Conservation (phyloP, 2,113 vertebrate species). For the Arothron firmamentum region DNA sequence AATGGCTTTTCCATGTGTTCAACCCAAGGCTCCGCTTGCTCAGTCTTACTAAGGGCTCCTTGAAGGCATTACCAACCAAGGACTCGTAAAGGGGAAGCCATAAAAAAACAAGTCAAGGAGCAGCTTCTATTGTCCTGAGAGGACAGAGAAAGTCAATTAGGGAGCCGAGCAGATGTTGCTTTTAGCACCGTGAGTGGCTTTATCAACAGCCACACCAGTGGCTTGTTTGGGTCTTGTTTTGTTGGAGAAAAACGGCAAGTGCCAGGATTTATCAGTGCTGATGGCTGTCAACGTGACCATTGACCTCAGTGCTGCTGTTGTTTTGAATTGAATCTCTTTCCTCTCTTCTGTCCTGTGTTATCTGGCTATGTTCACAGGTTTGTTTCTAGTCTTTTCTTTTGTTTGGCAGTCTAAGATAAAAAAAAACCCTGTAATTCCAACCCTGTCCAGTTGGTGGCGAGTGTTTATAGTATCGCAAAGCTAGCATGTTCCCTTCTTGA, state of each 20-base stretch:
- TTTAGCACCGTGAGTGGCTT: constrained; percentile 13
- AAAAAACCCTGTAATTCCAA: too few species aligned
- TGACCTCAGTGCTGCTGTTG: constrained; percentile 27
- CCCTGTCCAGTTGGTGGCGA: too few species aligned
- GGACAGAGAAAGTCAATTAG: constrained; percentile 60
- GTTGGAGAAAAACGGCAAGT: neutral
- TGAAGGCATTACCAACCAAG: constrained; percentile 50
- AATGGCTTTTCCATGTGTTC: constrained; percentile 30
- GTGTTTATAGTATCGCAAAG: too few species aligned
- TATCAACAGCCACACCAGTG: constrained; percentile 16
- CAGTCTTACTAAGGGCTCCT: constrained; percentile 60
- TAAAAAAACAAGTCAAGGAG: constrained; percentile 63
- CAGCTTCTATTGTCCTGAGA: constrained; percentile 49
- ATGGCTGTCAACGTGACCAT: constrained; percentile 33
- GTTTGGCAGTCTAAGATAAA: too few species aligned
- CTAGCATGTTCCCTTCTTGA: too few species aligned
- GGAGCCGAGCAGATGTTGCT: constrained; percentile 41
- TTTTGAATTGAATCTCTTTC: neutral
- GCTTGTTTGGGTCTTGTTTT: constrained; percentile 13
- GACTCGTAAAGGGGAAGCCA: constrained; percentile 63
- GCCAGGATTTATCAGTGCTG: constrained; percentile 18
- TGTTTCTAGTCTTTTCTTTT: too few species aligned
- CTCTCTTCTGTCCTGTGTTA: too few species aligned
- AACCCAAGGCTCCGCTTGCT: constrained; percentile 61
- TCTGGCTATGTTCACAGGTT: too few species aligned